Evolutionary conservation across 2,888 invertebrate genomes (phyloP).

Genomic region (Chrysotoxum bicinctum): DNA sequence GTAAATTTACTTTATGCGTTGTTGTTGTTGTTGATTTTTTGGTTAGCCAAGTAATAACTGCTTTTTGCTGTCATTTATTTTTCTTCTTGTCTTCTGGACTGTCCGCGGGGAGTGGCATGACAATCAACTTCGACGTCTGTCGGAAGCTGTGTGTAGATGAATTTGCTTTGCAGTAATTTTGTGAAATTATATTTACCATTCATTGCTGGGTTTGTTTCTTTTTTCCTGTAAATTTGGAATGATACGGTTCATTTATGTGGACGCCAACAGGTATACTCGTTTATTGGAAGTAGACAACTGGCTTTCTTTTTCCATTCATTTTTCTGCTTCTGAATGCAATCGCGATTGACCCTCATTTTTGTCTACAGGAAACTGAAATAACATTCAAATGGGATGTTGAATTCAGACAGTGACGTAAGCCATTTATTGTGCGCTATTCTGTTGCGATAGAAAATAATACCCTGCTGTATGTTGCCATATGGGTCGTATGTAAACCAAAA

Average conservation of each 20-base stretch:
- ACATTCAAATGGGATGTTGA: slow-evolving; percentile 51
- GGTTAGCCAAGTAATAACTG: slow-evolving; percentile 41
- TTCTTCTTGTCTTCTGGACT: not conserved
- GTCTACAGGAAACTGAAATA: slow-evolving; percentile 46
- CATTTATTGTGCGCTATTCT: not conserved
- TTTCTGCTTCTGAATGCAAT: slow-evolving; percentile 9
- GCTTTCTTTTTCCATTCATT: slow-evolving; percentile 42
- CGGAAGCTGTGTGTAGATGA: not conserved
- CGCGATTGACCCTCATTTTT: slow-evolving; percentile 57
- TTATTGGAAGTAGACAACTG: not conserved
- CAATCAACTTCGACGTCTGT: not conserved
- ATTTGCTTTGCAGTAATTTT: slow-evolving; percentile 12
- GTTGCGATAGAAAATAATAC: slow-evolving; percentile 21
- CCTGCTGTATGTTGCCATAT: slow-evolving; percentile 48
- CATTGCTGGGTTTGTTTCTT: not conserved
- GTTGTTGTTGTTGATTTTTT: slow-evolving; percentile 3
- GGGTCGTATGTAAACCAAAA: slow-evolving; percentile 37
- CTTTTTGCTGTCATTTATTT: slow-evolving; percentile 26
- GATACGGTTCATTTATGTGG: slow-evolving; percentile 26
- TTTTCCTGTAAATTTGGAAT: slow-evolving; percentile 13
- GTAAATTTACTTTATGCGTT: not conserved
- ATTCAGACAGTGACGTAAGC: not conserved
- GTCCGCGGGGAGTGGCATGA: not conserved
- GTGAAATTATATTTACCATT: slow-evolving; percentile 6
- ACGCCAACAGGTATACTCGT: slow-evolving; percentile 42